A percentile compares a stretch with the other conserved stretches of the same genome.
Conservation (phyloP, 2,113 vertebrate genomes). For the Mesoclemmys tuberculata region DNA sequence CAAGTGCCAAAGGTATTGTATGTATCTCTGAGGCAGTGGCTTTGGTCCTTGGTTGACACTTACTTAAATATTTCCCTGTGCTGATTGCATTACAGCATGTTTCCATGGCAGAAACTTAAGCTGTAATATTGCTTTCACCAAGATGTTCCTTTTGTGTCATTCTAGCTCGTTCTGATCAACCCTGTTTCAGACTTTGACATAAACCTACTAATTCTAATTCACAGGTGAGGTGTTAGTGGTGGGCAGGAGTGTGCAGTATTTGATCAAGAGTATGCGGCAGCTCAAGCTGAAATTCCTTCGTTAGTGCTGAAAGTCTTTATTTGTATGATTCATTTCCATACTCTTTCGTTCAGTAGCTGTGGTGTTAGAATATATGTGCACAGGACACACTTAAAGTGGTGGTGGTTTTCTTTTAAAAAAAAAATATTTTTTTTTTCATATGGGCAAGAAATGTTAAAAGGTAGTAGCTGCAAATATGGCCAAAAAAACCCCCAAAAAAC, state of each 20-base stretch:
- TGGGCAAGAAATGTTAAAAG: background rate
- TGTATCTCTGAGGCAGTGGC: background rate
- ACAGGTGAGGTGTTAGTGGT: background rate
- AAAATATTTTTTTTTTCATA: background rate
- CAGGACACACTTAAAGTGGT: background rate
- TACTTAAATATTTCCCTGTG: background rate
- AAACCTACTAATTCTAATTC: background rate
- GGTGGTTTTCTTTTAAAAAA: too few species aligned
- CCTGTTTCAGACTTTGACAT: background rate
- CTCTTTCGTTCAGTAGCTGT: background rate
- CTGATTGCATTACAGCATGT: background rate
- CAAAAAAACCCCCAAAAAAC: too few species aligned
- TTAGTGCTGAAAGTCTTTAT: background rate
- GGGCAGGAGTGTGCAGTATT: background rate
- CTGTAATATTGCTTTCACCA: fast-evolving
- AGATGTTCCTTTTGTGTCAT: background rate
- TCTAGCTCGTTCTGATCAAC: background rate
- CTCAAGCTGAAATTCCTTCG: background rate
- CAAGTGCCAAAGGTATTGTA: background rate
- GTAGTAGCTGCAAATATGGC: background rate
- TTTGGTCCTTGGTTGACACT: background rate
- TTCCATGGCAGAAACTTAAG: background rate
- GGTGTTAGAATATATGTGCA: background rate
- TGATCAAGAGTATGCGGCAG: background rate
- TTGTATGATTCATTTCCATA: background rate